Evolutionary conservation across 2,888 invertebrate species (phyloP), one percentile per base, ranked within the genome.

Genomic region (Pecten maximus): DNA sequence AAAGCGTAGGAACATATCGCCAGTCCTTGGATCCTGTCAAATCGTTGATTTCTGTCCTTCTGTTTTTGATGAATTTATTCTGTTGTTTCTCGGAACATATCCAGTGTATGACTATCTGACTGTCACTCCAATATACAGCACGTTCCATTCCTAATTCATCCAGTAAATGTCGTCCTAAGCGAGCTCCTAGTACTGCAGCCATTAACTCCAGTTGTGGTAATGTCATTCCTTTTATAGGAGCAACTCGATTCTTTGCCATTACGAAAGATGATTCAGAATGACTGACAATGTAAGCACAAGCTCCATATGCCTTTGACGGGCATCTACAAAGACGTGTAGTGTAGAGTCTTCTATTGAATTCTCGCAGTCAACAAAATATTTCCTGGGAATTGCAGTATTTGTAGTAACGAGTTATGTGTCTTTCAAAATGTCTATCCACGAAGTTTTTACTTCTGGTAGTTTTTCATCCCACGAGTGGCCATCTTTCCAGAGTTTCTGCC

Each of bases 241-340:
- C 91, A 60, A 91, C 90, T 39, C 92, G 60, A 28, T 44, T 89
- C 86, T 91, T 91, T 23, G 92, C 88, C 88, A 92, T 92, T 0
- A 92, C 40, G 16, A 92, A 39, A 40, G 89, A 74, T 40, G 91
- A 44, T 39, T 87, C 48, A 28, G 39, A 48, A 3, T 86, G 60
- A 44, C 48, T 90, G 35, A 40, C 40, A 16, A 89, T 15, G 40
- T 90, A 90, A 40, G 89, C 91, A 23, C 88, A 54, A 15, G 90
- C 89, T 39, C 90, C 92, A 89, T 92, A 92, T 19, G 91, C 87
- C 35, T 90, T 35, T 88, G 74, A 88, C 91, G 89, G 1, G 91
- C 88, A 48, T 91, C 88, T 28, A 40, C 54, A 39, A 88, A 90
- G 23, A 89, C 89, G 44, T 90, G 88, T 15, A 90, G 40, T 35